Evolutionary conservation across 1,140 invertebrate genomes (phyloP), one percentile per base, ranked within the genome.

Genomic region (Pseudachorutes palmiensis): DNA sequence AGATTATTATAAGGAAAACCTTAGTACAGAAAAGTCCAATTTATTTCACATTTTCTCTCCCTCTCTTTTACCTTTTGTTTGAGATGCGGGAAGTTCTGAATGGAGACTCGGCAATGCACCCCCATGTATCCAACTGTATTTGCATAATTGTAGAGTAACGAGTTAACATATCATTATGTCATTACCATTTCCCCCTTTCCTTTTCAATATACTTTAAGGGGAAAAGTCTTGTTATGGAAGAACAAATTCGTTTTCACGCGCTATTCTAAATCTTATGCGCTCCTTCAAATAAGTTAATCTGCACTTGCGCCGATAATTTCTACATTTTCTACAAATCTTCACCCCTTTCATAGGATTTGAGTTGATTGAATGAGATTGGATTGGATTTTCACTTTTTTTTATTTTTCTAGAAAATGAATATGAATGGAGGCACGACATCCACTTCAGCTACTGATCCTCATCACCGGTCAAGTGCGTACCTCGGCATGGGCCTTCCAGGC

Each of bases 381-480:
- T 60, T 30, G 12, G 24, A 28, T 12, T 32, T 60, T 60, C 31
- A 16, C 31, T 30, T 57, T 57, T 14, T 57, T 60, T 60, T 60
- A 60, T 31, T 60, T 57, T n/a, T 30, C 31, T 29, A 60, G 30
- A 31, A 60, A 14, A 60, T 60, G 58, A 60, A 60, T 60, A 60
- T 60, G 58, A 60, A 60, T 24, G 58, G 58, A 30, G 58, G 58
- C 2, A n/a, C n/a, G n/a, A 28, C 58, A 22, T 60, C 51, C 9
- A 55, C 51, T 5, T 55, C 51, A 5, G 51, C 58, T 3, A 60
- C 58, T 5, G 58, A 60, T 22, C 58, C 58, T 28, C 58, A 60
- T 57, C 51, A 57, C 31, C 58, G 30, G 3, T 12, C 26, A 16
- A 28, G 26, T 31, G 58, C 24, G 14, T 55, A 55, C 24, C 51